These are phyloP conservation scores for Blastomussa wellsi DNA, from an alignment of 92 coral and sea anemone species.

Conservation along the genomic window DNA sequence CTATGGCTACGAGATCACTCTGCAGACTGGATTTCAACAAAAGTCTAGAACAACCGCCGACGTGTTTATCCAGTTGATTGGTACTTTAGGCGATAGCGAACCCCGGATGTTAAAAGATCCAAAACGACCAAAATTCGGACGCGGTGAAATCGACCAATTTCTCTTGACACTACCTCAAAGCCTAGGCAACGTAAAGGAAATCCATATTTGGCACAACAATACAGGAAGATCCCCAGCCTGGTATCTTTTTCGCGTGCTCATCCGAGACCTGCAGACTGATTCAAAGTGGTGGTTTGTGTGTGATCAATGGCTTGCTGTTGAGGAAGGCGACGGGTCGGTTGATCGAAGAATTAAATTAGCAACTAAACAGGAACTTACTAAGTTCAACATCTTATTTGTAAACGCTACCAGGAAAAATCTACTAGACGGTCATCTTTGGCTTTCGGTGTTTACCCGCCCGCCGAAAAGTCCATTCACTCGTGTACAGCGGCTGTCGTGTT, in stretches of 20 bases:
- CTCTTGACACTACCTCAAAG: slow-evolving; percentile 85
- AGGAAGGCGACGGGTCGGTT: slow-evolving; percentile 87
- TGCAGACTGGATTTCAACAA: slow-evolving; percentile 83
- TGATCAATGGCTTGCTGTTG: slow-evolving; percentile 92
- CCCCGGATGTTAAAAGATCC: slow-evolving; percentile 79
- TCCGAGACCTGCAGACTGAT: slow-evolving; percentile 85
- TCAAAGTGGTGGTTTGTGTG: slow-evolving; percentile 93
- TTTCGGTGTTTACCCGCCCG: slow-evolving; percentile 91
- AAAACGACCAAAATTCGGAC: slow-evolving; percentile 65
- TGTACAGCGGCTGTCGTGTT: slow-evolving; percentile 90
- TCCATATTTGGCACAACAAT: slow-evolving; percentile 94
- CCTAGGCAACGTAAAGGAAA: slow-evolving; percentile 73
- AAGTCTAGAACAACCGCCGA: slow-evolving; percentile 86
- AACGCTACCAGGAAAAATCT: slow-evolving; percentile 92
- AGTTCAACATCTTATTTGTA: slow-evolving; percentile 82
- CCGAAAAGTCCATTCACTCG: slow-evolving; percentile 91
- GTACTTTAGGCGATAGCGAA: slow-evolving; percentile 80
- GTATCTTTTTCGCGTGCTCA: slow-evolving; percentile 81
- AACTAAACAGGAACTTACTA: slow-evolving; percentile 74
- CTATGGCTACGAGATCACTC: slow-evolving; percentile 83
- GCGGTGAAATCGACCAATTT: slow-evolving; percentile 82
- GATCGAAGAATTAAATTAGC: slow-evolving; percentile 63
- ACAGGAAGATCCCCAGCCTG: slow-evolving; percentile 83
- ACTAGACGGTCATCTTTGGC: slow-evolving; percentile 91
- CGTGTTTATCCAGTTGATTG: slow-evolving; percentile 75